Evolutionary conservation across 2,797 vertebrate species (phyloP), one percentile per base, ranked within the genome.

Genomic region (Smutsia temminckii): DNA sequence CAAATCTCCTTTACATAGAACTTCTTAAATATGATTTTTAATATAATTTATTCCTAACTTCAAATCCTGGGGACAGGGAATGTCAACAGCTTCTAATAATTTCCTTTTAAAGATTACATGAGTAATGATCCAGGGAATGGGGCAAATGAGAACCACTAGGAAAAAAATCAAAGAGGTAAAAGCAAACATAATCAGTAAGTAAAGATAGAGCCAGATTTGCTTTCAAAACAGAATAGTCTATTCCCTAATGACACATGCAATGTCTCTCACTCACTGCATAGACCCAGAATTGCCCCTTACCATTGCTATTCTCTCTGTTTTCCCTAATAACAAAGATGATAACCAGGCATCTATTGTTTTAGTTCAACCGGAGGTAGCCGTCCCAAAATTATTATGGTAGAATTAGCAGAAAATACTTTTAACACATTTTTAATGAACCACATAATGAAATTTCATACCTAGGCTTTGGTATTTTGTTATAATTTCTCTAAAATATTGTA

Each of bases 1-100:
- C n/a, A 92, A 51, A 89, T 63, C 27, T 23, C n/a, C 23, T 89
- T 75, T 85, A 63, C 77, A 49, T 8, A 59, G 29, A 85, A 93
- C 32, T 94, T 94, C 89, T 68, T 37, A 94, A 95, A 92, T 83
- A 89, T 49, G 42, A 91, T 75, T 95, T 92, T 93, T 85, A 94
- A 90, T 74, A 78, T 88, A 81, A 89, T 92, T 83, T 94, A 93
- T 61, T 78, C n/a, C 61, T 88, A 75, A 78, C 46, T 55, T 94
- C 32, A 92, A 92, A 85, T 89, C 32, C 68, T 71, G 14, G 77
- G 63, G 66, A 68, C 57, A 91, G n/a, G 11, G 42, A 93, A 66
- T 74, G 57, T 86, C 83, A 89, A 91, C 51, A 81, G 40, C 37
- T 77, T 88, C 84, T 91, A 95, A 91, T 57, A 89, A 61, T 49